phyloP scores from a whole-genome alignment of 2,113 vertebrate genomes.

The Toxostoma redivivum region DNA sequence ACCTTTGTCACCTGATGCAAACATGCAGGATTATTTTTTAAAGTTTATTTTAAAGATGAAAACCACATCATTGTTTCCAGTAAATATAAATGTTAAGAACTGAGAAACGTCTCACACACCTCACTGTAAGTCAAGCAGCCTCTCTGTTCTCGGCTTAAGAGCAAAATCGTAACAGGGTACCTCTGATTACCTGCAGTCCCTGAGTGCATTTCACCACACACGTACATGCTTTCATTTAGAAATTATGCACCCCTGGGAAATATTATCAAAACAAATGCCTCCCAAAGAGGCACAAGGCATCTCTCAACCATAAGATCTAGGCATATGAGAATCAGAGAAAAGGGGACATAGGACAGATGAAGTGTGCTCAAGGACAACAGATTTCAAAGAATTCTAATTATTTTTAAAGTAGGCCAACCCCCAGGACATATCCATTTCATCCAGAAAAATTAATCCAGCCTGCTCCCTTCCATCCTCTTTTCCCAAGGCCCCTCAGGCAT shows the following conservation, averaged over 20 bases:
- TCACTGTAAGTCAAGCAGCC: background rate
- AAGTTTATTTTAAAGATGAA: background rate
- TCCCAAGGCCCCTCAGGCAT: constrained; percentile 46
- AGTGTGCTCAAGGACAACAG: constrained; percentile 38
- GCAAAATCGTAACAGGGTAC: background rate
- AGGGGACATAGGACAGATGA: background rate
- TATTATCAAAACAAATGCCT: background rate
- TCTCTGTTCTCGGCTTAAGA: background rate
- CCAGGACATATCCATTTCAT: constrained; percentile 54
- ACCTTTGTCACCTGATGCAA: background rate
- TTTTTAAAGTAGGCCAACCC: constrained; percentile 61
- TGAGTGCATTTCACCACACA: background rate
- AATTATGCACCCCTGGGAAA: background rate
- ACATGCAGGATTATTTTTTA: background rate
- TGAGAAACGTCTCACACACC: background rate
- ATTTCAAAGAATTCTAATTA: constrained; percentile 61
- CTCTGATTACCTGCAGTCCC: background rate
- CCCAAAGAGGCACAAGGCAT: background rate
- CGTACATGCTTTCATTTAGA: background rate
- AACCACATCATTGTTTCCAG: background rate
- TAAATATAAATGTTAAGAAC: background rate
- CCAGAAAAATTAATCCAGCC: constrained; percentile 62
- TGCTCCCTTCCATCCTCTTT: constrained; percentile 41
- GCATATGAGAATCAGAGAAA: background rate
- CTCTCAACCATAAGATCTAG: background rate